Evolutionary conservation across 2,113 vertebrate genomes (phyloP).

Genomic region (Mandrillus leucophaeus): DNA sequence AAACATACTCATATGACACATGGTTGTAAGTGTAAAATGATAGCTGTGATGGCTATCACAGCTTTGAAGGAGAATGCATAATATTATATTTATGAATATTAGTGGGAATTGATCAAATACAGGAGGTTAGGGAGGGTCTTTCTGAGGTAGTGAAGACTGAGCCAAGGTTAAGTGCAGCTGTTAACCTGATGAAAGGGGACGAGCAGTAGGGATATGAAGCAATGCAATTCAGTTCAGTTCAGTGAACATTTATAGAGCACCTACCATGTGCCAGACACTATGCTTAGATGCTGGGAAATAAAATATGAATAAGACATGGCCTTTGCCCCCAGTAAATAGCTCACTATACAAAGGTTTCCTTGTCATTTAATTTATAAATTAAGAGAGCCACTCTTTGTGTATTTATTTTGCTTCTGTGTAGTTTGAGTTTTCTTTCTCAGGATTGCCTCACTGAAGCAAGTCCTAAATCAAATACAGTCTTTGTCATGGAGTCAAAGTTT

Average conservation of each 20-base stretch:
- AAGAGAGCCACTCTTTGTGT: neutral
- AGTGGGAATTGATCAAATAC: neutral
- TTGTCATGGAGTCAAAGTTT: neutral
- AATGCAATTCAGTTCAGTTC: neutral
- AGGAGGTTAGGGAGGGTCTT: neutral
- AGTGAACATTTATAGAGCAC: constrained; percentile 23
- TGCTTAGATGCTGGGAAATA: constrained; percentile 25
- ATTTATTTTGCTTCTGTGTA: constrained; percentile 44
- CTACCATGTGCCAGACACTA: constrained; percentile 20
- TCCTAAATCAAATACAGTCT: neutral
- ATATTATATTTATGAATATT: neutral
- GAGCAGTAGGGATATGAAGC: neutral
- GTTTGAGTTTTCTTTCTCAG: constrained; percentile 7
- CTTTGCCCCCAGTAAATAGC: neutral
- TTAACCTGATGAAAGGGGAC: neutral
- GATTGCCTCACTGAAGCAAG: constrained; percentile 4
- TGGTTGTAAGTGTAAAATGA: neutral
- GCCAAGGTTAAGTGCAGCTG: neutral
- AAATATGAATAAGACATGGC: neutral
- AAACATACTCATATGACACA: neutral
- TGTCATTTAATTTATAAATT: constrained; percentile 24
- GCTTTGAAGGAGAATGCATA: neutral
- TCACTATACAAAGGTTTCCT: constrained; percentile 24
- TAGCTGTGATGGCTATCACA: neutral
- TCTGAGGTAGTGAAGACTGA: neutral